A percentile compares a stretch with the other conserved stretches of the same genome.
Conservation (phyloP, 2,113 vertebrate genomes). For the Pterophyllum scalare region DNA sequence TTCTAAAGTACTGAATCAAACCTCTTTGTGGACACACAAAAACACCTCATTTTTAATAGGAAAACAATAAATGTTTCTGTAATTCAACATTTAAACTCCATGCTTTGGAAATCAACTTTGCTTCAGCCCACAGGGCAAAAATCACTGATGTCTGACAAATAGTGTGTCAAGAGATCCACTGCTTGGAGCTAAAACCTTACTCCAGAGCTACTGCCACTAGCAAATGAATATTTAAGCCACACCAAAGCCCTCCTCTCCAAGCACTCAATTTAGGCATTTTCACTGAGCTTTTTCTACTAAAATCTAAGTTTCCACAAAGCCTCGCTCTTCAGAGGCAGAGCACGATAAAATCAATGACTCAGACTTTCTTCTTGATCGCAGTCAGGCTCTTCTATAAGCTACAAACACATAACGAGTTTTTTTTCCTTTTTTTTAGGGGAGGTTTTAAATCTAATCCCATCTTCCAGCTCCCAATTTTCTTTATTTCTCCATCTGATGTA, state of each 20-base stretch:
- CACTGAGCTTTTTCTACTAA: constrained; percentile 40
- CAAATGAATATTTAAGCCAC: constrained; percentile 65
- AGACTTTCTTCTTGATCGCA: constrained; percentile 51
- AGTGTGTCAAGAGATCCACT: constrained; percentile 45
- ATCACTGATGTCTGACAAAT: constrained; percentile 45
- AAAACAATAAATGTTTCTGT: neutral
- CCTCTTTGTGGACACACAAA: neutral
- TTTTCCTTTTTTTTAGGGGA: neutral
- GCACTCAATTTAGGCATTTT: constrained; percentile 56
- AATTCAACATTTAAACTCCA: neutral
- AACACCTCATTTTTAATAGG: neutral
- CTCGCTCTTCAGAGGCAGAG: constrained; percentile 45
- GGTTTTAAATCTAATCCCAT: constrained; percentile 42
- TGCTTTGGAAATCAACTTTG: constrained; percentile 1
- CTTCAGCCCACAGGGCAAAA: neutral
- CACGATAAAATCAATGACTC: constrained; percentile 60
- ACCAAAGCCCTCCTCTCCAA: constrained; percentile 45
- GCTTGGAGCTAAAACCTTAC: constrained; percentile 47
- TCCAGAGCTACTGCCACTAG: constrained; percentile 23
- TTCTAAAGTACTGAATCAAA: neutral
- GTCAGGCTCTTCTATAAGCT: constrained; percentile 49
- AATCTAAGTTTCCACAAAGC: constrained; percentile 61
- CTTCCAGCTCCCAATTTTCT: constrained; percentile 21
- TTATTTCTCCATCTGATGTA: constrained; percentile 38
- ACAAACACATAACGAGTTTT: constrained; percentile 46